A percentile compares a stretch with the other conserved stretches of the same genome.
Conservation (phyloP, 1,140 invertebrate species). For the Hermetia illucens region DNA sequence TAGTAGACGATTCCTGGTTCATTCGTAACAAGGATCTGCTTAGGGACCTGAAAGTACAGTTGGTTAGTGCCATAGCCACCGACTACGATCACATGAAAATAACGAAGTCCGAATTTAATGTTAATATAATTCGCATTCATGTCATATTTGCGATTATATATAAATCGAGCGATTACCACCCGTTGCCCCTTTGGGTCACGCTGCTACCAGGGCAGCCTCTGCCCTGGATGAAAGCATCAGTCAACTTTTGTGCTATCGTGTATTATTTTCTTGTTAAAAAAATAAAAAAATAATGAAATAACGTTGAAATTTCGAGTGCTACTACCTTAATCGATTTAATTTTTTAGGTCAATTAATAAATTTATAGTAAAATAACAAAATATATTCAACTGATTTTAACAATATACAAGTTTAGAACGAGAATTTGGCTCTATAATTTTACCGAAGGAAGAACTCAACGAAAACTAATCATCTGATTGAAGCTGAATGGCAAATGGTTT, state of each 20-base stretch:
- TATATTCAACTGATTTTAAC: slow-evolving; percentile 1
- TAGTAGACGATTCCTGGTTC: too few species aligned
- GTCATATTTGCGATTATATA: neutral
- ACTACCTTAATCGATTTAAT: neutral
- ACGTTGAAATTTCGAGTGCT: neutral
- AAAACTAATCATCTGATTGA: too few species aligned
- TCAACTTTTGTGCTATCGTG: neutral
- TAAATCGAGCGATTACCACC: neutral
- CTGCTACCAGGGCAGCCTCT: too few species aligned
- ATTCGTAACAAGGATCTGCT: too few species aligned
- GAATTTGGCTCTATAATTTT: too few species aligned
- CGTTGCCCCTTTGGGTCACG: too few species aligned
- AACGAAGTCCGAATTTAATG: neutral
- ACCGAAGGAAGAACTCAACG: too few species aligned
- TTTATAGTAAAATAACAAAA: neutral
- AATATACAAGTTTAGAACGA: too few species aligned
- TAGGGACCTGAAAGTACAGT: too few species aligned
- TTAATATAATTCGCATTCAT: neutral
- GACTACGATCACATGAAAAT: neutral
- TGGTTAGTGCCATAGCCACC: too few species aligned
- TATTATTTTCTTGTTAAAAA: neutral
- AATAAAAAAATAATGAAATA: neutral
- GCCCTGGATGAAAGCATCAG: too few species aligned
- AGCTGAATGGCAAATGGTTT: too few species aligned
- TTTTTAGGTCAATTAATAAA: neutral